phyloP scores from a whole-genome alignment of 2,888 invertebrate genomes.

The Lamellibrachia satsuma region DNA sequence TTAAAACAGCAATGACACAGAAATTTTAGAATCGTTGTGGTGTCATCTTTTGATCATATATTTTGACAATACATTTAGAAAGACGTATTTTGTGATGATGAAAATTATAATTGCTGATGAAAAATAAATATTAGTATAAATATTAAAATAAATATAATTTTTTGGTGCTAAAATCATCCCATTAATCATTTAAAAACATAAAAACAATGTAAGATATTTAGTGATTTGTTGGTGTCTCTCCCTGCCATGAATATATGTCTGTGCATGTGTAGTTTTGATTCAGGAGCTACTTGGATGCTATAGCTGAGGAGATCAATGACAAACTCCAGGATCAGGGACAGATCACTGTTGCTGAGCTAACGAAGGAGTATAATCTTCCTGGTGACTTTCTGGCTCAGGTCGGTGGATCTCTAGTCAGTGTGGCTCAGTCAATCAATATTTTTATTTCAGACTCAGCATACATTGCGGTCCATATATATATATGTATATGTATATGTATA shows the following conservation, averaged over 20 bases:
- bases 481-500: no score
- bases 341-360: slow-evolving; percentile 84
- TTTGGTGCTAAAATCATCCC: no score
- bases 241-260: background rate
- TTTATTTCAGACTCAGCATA: background rate
- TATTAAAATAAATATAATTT: no score
- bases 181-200: no score
- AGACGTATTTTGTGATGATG: no score
- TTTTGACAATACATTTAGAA: no score
- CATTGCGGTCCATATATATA: no score
- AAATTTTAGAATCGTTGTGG: no score
- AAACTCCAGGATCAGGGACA: slow-evolving; percentile 82
- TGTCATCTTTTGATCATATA: no score
- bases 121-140: no score
- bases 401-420: slow-evolving; percentile 33
- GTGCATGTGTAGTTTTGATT: slow-evolving; percentile 33
- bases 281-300: slow-evolving; percentile 79
- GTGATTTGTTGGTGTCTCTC: background rate
- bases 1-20: no score
- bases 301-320: slow-evolving; percentile 92
- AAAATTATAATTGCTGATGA: no score
- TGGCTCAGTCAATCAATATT: background rate
- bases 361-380: slow-evolving; percentile 89
- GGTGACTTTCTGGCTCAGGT: slow-evolving; percentile 84
- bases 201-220: background rate